Evolutionary conservation across 1,140 invertebrate genomes (phyloP), one percentile per base, ranked within the genome.

Genomic region (Radopholus similis): DNA sequence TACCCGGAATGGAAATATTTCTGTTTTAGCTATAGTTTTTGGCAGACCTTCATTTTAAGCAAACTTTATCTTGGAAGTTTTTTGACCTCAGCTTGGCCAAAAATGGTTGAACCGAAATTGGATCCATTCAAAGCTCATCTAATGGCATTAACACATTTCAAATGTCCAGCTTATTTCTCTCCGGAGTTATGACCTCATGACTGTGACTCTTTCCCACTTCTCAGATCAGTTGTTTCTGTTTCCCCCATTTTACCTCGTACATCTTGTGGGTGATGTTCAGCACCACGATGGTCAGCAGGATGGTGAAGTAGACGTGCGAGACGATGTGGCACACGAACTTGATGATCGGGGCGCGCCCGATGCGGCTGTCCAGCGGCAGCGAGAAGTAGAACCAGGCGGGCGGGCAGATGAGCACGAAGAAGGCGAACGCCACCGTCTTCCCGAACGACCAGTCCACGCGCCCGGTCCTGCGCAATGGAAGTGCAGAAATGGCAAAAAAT

Each of bases 281-380:
- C 13, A 82, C 80, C 3, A 81, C 78, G n/a, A 82, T 70, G 57
- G 90, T 87, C 71, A 97, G 88, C 70, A 97, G 88, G 53, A 93
- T 84, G 89, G 97, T 96, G 58, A 98, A 88, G 47, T 70, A 70
- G 15, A 70, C 89, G 85, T 98, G 95, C 0, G 95, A 97, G 1
- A 95, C 96, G 56, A 98, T 87, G 84, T 97, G 96, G 13, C 93
- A 95, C 90, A 97, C 96, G 83, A 98, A 98, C 85, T 97, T 97
- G 78, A 98, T 95, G 73, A 98, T 95, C 21, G 95, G 95, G 4
- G 81, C 81, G 28, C 77, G 42, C 4, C 80, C 91, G 84, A 94
- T 96, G 83, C 90, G 90, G 85, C 95, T 92, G 23, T 91, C 91
- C 71, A 97, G 85, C 11, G 95, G 95, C 73, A 97, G 87, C 37